Conservation (phyloP, 2,888 invertebrate species). For the Macropis europaea region DNA sequence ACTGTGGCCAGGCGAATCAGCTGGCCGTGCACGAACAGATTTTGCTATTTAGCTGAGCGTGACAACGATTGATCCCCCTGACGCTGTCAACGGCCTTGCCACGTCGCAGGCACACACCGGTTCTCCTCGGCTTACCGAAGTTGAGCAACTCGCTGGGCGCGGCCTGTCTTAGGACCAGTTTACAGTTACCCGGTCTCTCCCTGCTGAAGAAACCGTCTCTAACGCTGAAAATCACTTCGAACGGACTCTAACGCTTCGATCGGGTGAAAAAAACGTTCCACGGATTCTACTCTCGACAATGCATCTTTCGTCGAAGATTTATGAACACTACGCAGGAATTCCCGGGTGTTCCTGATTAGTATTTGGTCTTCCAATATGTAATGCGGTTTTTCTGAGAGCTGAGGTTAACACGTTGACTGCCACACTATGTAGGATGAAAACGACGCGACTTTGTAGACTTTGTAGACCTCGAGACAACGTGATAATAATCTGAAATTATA, state of each 20-base stretch:
- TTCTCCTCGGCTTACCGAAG: conserved; percentile 60
- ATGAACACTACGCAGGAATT: too few species aligned
- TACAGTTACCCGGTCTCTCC: conserved; percentile 48
- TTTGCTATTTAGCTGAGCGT: conserved; percentile 46
- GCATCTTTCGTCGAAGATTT: too few species aligned
- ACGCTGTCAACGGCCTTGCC: conserved; percentile 61
- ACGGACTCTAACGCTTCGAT: not conserved
- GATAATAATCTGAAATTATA: too few species aligned
- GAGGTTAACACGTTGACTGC: too few species aligned
- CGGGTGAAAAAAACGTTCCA: too few species aligned
- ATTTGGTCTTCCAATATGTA: too few species aligned
- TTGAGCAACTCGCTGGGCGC: conserved; percentile 62
- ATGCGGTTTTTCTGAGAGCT: too few species aligned
- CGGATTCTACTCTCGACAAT: too few species aligned
- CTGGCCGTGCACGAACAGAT: conserved; percentile 47
- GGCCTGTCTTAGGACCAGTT: conserved; percentile 60
- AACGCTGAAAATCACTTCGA: not conserved
- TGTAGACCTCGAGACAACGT: too few species aligned
- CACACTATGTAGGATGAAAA: too few species aligned
- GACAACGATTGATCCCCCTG: conserved; percentile 56
- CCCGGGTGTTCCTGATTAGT: too few species aligned
- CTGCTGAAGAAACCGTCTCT: conserved; percentile 6
- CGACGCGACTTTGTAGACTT: too few species aligned
- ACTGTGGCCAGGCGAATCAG: conserved; percentile 38
- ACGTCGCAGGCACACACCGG: conserved; percentile 49